Evolutionary conservation across 2,888 invertebrate species (phyloP).

Genomic region (Anthophora plumipes): DNA sequence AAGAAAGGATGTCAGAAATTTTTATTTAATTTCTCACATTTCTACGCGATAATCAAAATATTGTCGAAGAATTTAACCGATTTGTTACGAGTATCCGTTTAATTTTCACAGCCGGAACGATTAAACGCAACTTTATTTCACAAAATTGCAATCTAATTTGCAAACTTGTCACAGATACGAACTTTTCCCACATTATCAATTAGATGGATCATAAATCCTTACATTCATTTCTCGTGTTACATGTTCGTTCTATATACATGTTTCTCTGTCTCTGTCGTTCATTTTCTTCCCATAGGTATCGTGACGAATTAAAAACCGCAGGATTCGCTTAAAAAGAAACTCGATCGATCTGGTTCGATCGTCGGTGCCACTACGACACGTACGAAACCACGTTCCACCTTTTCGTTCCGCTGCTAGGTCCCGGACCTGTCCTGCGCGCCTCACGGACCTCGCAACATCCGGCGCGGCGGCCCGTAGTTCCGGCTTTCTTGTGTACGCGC

Average conservation of each 20-base stretch:
- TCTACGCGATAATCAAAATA: too few relatives aligned
- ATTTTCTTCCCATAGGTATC: background rate
- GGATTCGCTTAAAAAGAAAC: slow-evolving; percentile 23
- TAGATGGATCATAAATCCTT: too few relatives aligned
- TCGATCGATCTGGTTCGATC: slow-evolving; percentile 22
- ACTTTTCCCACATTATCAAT: too few relatives aligned
- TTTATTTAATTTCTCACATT: too few relatives aligned
- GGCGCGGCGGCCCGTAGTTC: slow-evolving; percentile 80
- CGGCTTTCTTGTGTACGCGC: slow-evolving; percentile 75
- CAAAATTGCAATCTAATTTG: too few relatives aligned
- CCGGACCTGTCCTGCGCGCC: slow-evolving; percentile 66
- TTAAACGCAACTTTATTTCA: too few relatives aligned
- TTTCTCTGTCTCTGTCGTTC: too few relatives aligned
- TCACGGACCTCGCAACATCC: slow-evolving; percentile 78
- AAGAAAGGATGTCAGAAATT: too few relatives aligned
- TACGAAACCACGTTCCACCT: slow-evolving; percentile 51
- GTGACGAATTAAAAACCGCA: slow-evolving; percentile 29
- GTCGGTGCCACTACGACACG: slow-evolving; percentile 2
- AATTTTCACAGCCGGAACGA: too few relatives aligned
- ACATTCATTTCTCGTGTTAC: background rate
- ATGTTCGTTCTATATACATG: background rate
- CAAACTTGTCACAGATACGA: too few relatives aligned
- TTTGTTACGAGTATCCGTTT: too few relatives aligned
- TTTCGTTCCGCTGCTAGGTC: slow-evolving; percentile 75
- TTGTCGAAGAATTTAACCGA: too few relatives aligned